Evolutionary conservation across 30 jellyfish, hydroid and myxozoan genomes (phyloP).

Genomic region (Calvadosia cruxmelitensis): DNA sequence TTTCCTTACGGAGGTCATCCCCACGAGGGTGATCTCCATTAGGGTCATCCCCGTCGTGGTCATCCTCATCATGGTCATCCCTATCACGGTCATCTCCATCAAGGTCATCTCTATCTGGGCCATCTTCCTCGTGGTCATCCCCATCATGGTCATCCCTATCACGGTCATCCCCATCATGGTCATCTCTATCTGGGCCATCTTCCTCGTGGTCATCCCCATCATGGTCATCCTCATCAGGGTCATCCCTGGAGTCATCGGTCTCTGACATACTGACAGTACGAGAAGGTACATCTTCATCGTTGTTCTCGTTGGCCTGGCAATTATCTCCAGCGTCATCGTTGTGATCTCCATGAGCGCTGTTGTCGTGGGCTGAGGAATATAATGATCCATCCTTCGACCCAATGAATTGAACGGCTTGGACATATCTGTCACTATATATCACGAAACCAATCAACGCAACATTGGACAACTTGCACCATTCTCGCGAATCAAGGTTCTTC

Average conservation of each 20-base stretch:
- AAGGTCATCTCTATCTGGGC: not conserved
- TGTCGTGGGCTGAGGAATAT: not conserved
- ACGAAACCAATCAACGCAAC: slow-evolving; percentile 36
- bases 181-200: not conserved
- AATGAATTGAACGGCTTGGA: slow-evolving; percentile 52
- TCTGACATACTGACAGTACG: not conserved
- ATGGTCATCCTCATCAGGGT: not conserved
- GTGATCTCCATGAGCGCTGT: too few relatives aligned
- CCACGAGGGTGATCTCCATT: too few relatives aligned
- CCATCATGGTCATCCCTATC: not conserved
- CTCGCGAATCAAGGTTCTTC: slow-evolving; percentile 15
- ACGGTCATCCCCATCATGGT: not conserved
- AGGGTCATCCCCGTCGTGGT: too few relatives aligned
- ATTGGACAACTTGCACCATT: slow-evolving; percentile 32
- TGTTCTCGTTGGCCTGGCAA: slow-evolving; percentile 23
- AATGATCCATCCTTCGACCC: slow-evolving; percentile 18
- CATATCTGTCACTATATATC: slow-evolving; percentile 23
- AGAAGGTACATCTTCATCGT: slow-evolving; percentile 14
- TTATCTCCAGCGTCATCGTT: not conserved
- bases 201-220: not conserved
- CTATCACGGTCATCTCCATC: not conserved
- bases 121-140: not conserved
- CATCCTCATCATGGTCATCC: too few relatives aligned
- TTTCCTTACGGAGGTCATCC: too few relatives aligned
- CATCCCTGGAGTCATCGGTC: not conserved